Conservation (phyloP, 2,888 invertebrate genomes). For the Ashinkailepas kermadecensis region DNA sequence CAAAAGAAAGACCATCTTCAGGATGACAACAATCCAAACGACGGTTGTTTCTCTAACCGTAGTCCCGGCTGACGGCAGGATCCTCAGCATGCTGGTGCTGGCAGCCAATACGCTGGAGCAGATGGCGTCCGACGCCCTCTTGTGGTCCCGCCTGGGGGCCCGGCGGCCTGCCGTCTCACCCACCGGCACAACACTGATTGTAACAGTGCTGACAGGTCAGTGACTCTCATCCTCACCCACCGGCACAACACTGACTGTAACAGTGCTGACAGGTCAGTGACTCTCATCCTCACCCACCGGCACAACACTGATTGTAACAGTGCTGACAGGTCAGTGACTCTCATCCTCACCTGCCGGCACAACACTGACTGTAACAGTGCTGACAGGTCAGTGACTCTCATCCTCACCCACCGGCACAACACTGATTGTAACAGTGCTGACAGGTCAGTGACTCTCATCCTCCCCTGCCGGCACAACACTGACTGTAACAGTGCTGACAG, state of each 20-base stretch:
- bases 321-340: not conserved
- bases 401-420: not conserved
- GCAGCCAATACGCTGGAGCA: constrained; percentile 5
- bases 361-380: no score
- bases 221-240: not conserved
- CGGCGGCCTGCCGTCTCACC: not conserved
- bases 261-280: no score
- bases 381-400: no score
- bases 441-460: not conserved
- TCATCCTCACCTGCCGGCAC: no score
- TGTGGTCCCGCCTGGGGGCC: not conserved
- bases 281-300: no score
- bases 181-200: not conserved
- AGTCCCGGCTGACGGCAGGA: not conserved
- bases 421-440: not conserved
- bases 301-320: not conserved
- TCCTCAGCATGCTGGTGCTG: constrained; percentile 4
- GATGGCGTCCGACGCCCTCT: not conserved
- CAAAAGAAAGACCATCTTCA: no score
- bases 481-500: no score
- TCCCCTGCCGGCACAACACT: no score
- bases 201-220: not conserved
- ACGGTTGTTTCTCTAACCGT: no score
- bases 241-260: no score
- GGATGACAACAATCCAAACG: no score